phyloP scores from a whole-genome alignment of 2,113 vertebrate species.

The Nycticebus coucang region DNA sequence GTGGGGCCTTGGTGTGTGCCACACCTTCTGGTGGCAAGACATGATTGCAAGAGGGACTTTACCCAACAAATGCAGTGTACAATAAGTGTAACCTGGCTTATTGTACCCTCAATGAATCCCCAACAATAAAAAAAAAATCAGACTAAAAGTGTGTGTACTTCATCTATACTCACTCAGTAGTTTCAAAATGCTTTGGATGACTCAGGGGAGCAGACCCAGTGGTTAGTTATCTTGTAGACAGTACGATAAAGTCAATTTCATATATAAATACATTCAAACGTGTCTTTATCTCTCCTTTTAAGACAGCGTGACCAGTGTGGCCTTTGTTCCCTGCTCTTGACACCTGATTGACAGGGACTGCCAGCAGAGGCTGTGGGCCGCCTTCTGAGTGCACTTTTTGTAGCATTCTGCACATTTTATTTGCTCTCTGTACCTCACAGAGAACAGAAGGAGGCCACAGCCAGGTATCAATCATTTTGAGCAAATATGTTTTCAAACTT shows the following conservation, averaged over 20 bases:
- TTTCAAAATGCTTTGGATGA: background rate
- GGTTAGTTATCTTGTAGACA: background rate
- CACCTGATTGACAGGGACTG: background rate
- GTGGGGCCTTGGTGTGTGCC: too few relatives aligned
- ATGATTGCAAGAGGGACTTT: too few relatives aligned
- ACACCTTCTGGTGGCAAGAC: too few relatives aligned
- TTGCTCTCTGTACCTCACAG: background rate
- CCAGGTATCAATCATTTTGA: background rate
- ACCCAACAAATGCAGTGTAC: too few relatives aligned
- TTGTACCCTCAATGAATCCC: too few relatives aligned
- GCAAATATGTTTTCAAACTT: background rate
- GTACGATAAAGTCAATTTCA: background rate
- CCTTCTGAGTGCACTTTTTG: fast-evolving
- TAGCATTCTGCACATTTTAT: too few relatives aligned
- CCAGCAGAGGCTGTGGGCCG: too few relatives aligned
- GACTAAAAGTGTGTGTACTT: background rate
- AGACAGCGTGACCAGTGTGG: background rate
- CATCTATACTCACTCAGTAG: background rate
- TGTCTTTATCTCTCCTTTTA: background rate
- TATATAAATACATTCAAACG: background rate
- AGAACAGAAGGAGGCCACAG: background rate
- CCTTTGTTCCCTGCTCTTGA: background rate
- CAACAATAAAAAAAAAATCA: too few relatives aligned
- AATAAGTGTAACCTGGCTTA: too few relatives aligned
- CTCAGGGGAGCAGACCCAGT: background rate